Evolutionary conservation across 2,113 vertebrate genomes (phyloP), one percentile per base, ranked within the genome.

Genomic region (Oncorhynchus masou): DNA sequence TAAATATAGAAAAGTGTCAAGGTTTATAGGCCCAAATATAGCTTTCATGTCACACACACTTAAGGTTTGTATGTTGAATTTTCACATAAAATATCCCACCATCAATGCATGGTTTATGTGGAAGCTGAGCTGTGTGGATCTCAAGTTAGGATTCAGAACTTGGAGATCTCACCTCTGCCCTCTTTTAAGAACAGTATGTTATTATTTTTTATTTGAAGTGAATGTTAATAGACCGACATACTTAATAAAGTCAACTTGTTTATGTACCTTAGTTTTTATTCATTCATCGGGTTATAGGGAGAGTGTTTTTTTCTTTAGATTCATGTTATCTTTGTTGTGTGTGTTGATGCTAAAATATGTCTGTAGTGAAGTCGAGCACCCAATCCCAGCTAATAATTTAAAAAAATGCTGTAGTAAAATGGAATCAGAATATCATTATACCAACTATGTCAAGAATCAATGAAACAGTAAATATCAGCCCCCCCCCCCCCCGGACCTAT

Each of bases 221-320:
- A 70, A 70, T 70, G 77, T 68, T 45, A 83, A 74, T 74, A 70
- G 77, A 54, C 71, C 66, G 3, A 74, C 84, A 87, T 82, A 45
- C 48, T 77, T 78, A 91, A 90, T 92, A 90, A 90, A 90, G 51
- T 71, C 34, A 13, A 80, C 57, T 85, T 88, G 81, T 90, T 91
- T 88, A 68, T 90, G 82, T 31, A 65, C 27, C 2, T 72, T 65
- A 34, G 67, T 74, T 13, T 15, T 57, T 57, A 57, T 57, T 57
- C 4, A 54, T 54, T 54, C 12, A 54, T 54, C 3, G 4, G 3
- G 3, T 54, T 54, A 54, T 54, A 19, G 3, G 12, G 15, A 19
- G 9, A 54, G 15, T 16, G n/a, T 54, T 54, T 5, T 19, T 54
- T 54, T 54, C 51, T 19, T 54, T 19, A 19, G 12, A 5, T 54